Evolutionary conservation across 1,140 invertebrate genomes (phyloP).

Genomic region (Dufourea novaeangliae): DNA sequence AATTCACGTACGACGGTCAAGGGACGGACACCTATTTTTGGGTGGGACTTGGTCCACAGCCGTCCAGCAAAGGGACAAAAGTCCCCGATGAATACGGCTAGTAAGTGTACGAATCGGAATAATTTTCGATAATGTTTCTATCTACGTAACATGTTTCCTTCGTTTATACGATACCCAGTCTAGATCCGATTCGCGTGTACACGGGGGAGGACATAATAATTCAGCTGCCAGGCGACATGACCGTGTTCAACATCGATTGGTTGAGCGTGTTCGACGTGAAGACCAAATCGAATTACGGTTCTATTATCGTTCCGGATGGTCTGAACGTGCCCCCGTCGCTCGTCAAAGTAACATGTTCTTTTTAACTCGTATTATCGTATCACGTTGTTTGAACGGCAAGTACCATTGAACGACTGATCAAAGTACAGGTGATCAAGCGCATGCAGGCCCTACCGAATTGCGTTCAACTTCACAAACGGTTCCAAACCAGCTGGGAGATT

Average conservation of each 20-base stretch:
- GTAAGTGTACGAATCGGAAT: constrained; percentile 83
- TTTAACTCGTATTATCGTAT: constrained; percentile 13
- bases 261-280: constrained; percentile 90
- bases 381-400: neutral
- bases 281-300: constrained; percentile 88
- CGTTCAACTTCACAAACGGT: constrained; percentile 90
- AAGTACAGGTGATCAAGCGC: constrained; percentile 75
- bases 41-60: constrained; percentile 93
- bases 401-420: constrained; percentile 10
- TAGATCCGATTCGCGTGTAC: constrained; percentile 88
- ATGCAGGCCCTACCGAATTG: constrained; percentile 90
- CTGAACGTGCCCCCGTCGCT: constrained; percentile 93
- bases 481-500: constrained; percentile 94
- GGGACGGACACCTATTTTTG: constrained; percentile 92
- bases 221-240: constrained; percentile 90
- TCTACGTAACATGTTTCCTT: neutral
- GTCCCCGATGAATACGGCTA: constrained; percentile 96
- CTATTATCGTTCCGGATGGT: constrained; percentile 89
- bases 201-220: constrained; percentile 88
- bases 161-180: constrained; percentile 79
- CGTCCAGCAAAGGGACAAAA: constrained; percentile 89
- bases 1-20: constrained; percentile 90
- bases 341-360: constrained; percentile 82
- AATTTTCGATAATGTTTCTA: neutral
- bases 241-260: constrained; percentile 93